phyloP scores from a whole-genome alignment of 2,888 invertebrate genomes.

The Calameuta idolon region DNA sequence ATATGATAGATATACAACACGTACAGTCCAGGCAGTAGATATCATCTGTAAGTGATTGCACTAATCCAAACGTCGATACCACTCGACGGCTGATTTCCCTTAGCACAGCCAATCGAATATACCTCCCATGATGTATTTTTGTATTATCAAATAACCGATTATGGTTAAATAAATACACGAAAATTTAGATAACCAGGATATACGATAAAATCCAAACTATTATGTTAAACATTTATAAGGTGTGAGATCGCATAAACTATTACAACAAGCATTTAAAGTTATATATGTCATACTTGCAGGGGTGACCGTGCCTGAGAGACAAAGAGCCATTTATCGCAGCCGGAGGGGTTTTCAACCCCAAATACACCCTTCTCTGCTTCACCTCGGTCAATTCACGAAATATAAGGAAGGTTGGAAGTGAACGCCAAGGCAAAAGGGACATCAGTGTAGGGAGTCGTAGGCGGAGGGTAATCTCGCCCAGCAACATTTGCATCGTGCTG shows the following conservation, averaged over 20 bases:
- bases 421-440: conserved; percentile 13
- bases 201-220: neutral
- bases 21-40: neutral
- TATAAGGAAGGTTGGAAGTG: conserved; percentile 4
- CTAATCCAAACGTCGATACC: conserved; percentile 6
- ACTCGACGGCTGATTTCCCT: neutral
- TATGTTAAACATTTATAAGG: neutral
- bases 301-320: conserved; percentile 3
- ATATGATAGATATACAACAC: neutral
- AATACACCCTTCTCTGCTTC: neutral
- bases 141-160: neutral
- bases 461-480: conserved; percentile 20
- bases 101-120: neutral
- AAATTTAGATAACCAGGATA: neutral
- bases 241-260: neutral
- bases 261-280: neutral
- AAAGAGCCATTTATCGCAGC: conserved; percentile 23
- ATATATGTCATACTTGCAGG: neutral
- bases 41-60: neutral
- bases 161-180: neutral
- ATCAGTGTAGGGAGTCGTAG: conserved; percentile 1
- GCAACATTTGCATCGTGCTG: conserved; percentile 21
- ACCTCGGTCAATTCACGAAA: neutral
- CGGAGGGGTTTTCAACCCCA: neutral
- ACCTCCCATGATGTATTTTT: neutral